phyloP scores from a whole-genome alignment of 2,888 invertebrate species.

The Eupithecia exiguata region DNA sequence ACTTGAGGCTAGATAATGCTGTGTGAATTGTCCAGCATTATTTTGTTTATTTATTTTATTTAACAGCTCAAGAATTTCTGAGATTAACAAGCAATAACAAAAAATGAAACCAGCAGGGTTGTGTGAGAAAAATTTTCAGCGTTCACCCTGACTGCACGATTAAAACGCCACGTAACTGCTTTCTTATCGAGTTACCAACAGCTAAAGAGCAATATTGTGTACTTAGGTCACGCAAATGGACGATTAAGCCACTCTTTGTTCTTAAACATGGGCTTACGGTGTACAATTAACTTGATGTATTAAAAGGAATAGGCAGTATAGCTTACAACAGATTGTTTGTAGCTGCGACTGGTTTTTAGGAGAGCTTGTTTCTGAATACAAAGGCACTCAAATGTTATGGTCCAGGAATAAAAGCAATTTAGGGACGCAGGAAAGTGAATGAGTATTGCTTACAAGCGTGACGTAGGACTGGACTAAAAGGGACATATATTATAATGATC shows the following conservation, averaged over 20 bases:
- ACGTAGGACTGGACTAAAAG: background rate
- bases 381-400: background rate
- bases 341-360: background rate
- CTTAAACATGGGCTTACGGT: slow-evolving; percentile 61
- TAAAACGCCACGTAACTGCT: slow-evolving; percentile 36
- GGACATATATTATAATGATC: background rate
- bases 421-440: background rate
- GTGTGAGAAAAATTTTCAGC: background rate
- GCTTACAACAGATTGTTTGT: slow-evolving; percentile 17
- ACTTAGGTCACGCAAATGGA: slow-evolving; percentile 68
- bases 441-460: background rate
- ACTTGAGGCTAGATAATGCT: too few relatives aligned
- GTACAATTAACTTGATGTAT: slow-evolving; percentile 60
- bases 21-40: too few relatives aligned
- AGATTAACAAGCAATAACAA: background rate
- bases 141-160: background rate
- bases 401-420: background rate
- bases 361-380: background rate
- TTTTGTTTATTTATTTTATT: too few relatives aligned
- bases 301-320: slow-evolving; percentile 44
- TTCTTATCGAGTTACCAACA: slow-evolving; percentile 59
- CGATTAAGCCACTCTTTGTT: slow-evolving; percentile 71
- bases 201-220: slow-evolving; percentile 65
- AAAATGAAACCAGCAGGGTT: too few relatives aligned
- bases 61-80: background rate